phyloP scores from a whole-genome alignment of 2,888 invertebrate species.

The Parascotia fuliginaria region DNA sequence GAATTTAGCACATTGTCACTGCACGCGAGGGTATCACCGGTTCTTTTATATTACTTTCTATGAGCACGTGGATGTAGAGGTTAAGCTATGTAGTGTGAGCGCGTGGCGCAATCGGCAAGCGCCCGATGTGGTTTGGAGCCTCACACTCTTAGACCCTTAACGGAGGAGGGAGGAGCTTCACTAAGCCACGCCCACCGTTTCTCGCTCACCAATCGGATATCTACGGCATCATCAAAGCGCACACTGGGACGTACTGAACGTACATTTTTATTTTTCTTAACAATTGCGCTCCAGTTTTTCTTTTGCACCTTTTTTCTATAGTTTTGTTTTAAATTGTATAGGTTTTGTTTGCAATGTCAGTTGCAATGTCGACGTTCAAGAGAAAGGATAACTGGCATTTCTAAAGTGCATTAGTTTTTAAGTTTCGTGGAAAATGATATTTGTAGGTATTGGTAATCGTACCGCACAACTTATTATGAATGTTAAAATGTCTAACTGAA shows the following conservation, averaged over 20 bases:
- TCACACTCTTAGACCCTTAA: constrained; percentile 69
- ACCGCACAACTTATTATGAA: constrained; percentile 13
- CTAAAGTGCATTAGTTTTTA: constrained; percentile 49
- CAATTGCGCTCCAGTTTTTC: constrained; percentile 55
- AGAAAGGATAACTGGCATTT: constrained; percentile 60
- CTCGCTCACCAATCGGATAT: constrained; percentile 59
- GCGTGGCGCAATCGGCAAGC: constrained; percentile 82
- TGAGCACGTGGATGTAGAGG: constrained; percentile 65
- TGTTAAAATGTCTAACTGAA: constrained; percentile 1
- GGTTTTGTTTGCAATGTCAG: constrained; percentile 67
- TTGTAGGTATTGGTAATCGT: constrained; percentile 20
- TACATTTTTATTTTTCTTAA: constrained; percentile 74
- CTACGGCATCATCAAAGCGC: constrained; percentile 69
- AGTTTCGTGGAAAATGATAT: constrained; percentile 45
- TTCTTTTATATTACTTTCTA: constrained; percentile 39
- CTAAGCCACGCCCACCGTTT: constrained; percentile 67
- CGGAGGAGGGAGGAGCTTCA: constrained; percentile 70
- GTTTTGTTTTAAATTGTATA: constrained; percentile 68
- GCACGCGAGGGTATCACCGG: constrained; percentile 20
- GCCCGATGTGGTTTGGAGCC: constrained; percentile 80
- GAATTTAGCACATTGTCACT: constrained; percentile 44
- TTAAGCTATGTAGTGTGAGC: constrained; percentile 50
- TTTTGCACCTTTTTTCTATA: constrained; percentile 61
- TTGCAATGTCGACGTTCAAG: constrained; percentile 64
- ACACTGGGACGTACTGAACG: constrained; percentile 80